phyloP scores from a whole-genome alignment of 2,113 vertebrate species.

The Sprattus sprattus region DNA sequence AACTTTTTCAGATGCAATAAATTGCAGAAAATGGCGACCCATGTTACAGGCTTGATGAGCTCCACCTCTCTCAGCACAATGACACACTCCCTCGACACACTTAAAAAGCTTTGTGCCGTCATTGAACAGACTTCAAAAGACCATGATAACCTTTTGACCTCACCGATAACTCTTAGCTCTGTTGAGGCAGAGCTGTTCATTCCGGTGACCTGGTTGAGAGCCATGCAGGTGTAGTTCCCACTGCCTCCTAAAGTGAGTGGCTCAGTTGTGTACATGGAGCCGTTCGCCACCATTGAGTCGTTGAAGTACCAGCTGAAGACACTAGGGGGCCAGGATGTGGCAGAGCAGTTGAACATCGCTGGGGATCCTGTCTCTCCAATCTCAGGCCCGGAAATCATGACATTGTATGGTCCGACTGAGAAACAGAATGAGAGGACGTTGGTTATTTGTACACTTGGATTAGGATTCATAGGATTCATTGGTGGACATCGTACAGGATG shows the following conservation, averaged over 20 bases:
- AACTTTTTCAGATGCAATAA: too few species aligned
- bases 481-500: too few species aligned
- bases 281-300: slow-evolving; percentile 31
- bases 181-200: slow-evolving; percentile 43
- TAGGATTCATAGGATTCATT: neutral
- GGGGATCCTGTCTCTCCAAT: slow-evolving; percentile 36
- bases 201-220: slow-evolving; percentile 59
- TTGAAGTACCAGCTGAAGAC: slow-evolving; percentile 61
- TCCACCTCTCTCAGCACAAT: too few species aligned
- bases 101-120: neutral
- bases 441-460: neutral
- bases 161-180: slow-evolving; percentile 59
- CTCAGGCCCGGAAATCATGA: slow-evolving; percentile 44
- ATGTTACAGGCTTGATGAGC: too few species aligned
- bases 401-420: slow-evolving; percentile 46
- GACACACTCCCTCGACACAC: too few species aligned
- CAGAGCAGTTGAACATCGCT: slow-evolving; percentile 52
- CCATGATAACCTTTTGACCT: slow-evolving; percentile 12
- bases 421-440: neutral
- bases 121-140: neutral
- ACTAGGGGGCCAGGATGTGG: slow-evolving; percentile 55
- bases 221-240: slow-evolving; percentile 63
- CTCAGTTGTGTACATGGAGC: slow-evolving; percentile 28
- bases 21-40: too few species aligned
- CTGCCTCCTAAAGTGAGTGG: slow-evolving; percentile 51